Percentiles rank a stretch among this genome's conserved stretches.
These are phyloP conservation scores for Diacarnus erythraeanus DNA, from an alignment of 37 sponge, comb jelly and placozoan species.

Conservation along the genomic window DNA sequence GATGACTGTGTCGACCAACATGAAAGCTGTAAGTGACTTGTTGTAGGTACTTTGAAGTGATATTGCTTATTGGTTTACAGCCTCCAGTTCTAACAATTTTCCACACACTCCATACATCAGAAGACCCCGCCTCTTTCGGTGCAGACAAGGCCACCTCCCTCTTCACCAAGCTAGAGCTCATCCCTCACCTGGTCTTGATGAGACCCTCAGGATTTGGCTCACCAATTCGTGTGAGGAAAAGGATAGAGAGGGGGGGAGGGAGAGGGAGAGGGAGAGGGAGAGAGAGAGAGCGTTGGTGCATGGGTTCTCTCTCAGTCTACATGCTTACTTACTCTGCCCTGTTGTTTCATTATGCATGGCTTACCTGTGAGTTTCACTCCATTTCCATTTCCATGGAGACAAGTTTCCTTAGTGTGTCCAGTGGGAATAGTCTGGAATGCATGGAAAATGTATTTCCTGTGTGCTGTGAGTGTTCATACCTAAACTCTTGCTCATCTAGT, in stretches of 20 bases:
- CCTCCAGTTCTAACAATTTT: slow-evolving; percentile 3
- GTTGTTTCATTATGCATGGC: not conserved
- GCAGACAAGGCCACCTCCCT: not conserved
- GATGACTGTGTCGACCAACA: not conserved
- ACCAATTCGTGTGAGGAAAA: slow-evolving; percentile 14
- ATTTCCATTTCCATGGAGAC: too few relatives aligned
- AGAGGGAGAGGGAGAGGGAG: too few relatives aligned
- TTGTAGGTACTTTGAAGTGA: not conserved
- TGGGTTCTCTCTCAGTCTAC: too few relatives aligned
- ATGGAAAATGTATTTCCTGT: slow-evolving; percentile 13
- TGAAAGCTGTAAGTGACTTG: slow-evolving; percentile 12
- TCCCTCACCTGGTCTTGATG: not conserved
- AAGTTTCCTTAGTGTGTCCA: not conserved
- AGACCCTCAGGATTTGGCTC: slow-evolving; percentile 13
- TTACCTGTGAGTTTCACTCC: not conserved
- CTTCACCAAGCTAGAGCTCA: not conserved
- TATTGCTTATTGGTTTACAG: not conserved
- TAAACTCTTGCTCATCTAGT: slow-evolving; percentile 26
- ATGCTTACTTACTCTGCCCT: not conserved
- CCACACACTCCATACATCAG: slow-evolving; percentile 28
- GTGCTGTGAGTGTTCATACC: not conserved
- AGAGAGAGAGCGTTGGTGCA: too few relatives aligned
- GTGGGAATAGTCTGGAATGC: slow-evolving; percentile 14
- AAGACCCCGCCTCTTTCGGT: slow-evolving; percentile 5
- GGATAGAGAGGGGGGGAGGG: too few relatives aligned